phyloP scores from a whole-genome alignment of 2,113 vertebrate species.

The Hypocryptadius cinnamomeus region DNA sequence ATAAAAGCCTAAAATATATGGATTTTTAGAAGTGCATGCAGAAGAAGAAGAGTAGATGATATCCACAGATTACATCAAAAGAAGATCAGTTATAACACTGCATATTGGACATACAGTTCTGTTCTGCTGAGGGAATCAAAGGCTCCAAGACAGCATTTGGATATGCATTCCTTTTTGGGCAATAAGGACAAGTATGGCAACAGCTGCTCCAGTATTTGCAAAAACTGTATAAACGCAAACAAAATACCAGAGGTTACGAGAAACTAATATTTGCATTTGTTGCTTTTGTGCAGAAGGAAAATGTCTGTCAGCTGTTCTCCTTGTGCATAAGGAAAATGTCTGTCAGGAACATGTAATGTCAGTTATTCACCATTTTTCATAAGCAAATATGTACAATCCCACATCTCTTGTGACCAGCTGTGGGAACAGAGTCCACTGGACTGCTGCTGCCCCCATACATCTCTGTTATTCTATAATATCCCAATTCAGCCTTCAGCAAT shows the following conservation, averaged over 20 bases:
- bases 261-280: conserved; percentile 38
- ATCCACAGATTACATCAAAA: background rate
- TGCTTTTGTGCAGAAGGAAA: background rate
- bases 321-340: background rate
- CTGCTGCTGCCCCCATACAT: background rate
- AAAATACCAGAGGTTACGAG: conserved; percentile 43
- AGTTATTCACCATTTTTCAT: conserved; percentile 4
- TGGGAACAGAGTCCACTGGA: background rate
- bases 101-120: background rate
- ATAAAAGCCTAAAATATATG: background rate
- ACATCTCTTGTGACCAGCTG: background rate
- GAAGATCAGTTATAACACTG: background rate
- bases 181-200: conserved; percentile 51
- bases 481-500: background rate
- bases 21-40: background rate
- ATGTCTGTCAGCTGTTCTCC: background rate
- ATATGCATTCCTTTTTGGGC: background rate
- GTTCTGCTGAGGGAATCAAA: conserved; percentile 2
- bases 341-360: background rate
- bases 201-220: conserved; percentile 59
- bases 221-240: conserved; percentile 39
- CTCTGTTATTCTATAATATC: background rate
- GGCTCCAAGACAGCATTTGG: background rate
- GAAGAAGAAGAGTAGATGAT: background rate
- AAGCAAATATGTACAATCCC: background rate